Conservation (phyloP, 2,113 vertebrate species). For the Phoenicopterus ruber region DNA sequence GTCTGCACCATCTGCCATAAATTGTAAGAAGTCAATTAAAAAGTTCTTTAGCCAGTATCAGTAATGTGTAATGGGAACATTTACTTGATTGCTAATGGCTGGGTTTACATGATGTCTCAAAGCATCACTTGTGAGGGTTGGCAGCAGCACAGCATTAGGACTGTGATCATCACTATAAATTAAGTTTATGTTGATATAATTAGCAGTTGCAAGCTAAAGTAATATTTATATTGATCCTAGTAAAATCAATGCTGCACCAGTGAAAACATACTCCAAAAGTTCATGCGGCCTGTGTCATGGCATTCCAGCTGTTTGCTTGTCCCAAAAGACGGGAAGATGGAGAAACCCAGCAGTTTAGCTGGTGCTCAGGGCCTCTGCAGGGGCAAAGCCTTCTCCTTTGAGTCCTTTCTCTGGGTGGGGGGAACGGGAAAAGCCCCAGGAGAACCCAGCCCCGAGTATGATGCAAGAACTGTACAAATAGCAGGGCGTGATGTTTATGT, state of each 20-base stretch:
- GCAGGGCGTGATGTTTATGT: neutral
- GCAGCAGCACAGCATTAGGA: conserved; percentile 62
- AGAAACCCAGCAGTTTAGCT: neutral
- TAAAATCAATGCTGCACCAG: conserved; percentile 48
- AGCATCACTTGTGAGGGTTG: conserved; percentile 55
- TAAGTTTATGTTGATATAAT: conserved; percentile 79
- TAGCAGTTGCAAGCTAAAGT: conserved; percentile 71
- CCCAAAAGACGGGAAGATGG: neutral
- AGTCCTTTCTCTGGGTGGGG: neutral
- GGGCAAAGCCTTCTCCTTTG: neutral
- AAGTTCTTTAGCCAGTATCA: conserved; percentile 70
- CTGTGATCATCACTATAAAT: conserved; percentile 76
- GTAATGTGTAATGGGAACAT: conserved; percentile 62
- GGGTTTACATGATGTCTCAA: conserved; percentile 67
- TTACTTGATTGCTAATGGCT: conserved; percentile 72
- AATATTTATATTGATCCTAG: conserved; percentile 75
- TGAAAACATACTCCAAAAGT: conserved; percentile 54
- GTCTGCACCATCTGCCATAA: conserved; percentile 43
- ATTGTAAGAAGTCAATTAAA: conserved; percentile 70
- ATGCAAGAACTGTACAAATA: neutral
- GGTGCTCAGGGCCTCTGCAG: neutral
- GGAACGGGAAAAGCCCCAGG: neutral
- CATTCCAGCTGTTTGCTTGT: neutral
- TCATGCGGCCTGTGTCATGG: neutral
- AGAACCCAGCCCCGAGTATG: neutral